A percentile compares a stretch with the other conserved stretches of the same genome.
Conservation (phyloP, 2,113 vertebrate species). For the Dipodomys spectabilis region DNA sequence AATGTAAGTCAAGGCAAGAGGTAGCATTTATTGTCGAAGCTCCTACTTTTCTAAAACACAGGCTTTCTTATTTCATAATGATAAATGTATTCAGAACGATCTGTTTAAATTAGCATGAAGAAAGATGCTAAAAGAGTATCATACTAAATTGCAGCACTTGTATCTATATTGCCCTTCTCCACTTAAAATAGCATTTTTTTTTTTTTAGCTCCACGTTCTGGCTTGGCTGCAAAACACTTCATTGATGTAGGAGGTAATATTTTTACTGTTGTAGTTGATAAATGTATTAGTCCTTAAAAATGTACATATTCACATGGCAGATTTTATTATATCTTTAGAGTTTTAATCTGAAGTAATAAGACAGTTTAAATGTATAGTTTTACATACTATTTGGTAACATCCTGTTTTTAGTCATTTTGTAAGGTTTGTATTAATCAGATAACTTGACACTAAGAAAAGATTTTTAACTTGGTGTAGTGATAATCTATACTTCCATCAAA, state of each 20-base stretch:
- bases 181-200: neutral
- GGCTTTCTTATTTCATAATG: neutral
- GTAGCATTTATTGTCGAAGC: neutral
- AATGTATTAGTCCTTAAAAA: neutral
- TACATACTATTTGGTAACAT: neutral
- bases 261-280: conserved; percentile 60
- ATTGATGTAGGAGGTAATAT: conserved; percentile 97
- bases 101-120: neutral
- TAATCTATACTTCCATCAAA: neutral
- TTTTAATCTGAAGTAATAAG: conserved; percentile 14
- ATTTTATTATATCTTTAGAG: conserved; percentile 31
- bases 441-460: neutral
- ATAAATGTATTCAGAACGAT: neutral
- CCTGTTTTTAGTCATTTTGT: conserved; percentile 4
- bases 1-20: neutral
- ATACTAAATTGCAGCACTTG: neutral
- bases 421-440: neutral
- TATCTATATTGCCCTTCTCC: neutral
- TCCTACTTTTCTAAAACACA: neutral
- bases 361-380: neutral
- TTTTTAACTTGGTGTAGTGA: conserved; percentile 14
- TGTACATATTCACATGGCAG: conserved; percentile 14
- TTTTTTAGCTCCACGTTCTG: conserved; percentile 95
- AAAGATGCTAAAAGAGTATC: neutral
- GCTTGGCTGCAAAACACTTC: conserved; percentile 96